Evolutionary conservation across 2,797 vertebrate species (phyloP), one percentile per base, ranked within the genome.

Genomic region (Phrynocephalus vlangalii): DNA sequence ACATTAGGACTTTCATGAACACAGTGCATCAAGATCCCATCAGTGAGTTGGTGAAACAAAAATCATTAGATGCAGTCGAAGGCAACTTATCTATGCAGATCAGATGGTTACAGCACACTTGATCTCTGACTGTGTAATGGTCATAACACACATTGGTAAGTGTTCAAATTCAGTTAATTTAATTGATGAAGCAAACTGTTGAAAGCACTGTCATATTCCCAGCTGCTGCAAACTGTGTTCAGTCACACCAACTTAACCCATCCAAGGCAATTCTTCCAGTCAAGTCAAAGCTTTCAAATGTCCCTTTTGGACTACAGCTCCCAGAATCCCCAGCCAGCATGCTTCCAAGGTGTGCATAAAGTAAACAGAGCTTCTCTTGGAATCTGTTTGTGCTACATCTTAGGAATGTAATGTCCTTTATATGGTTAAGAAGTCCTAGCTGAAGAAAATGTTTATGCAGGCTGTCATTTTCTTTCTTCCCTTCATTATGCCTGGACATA

Each of bases 1-100:
- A 83, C 79, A 92, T 90, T 83, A 90, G 90, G 33, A 72, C 83
- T 75, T 96, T 96, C 89, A 91, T 82, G 83, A 88, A 82, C 86
- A 89, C 80, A 77, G 84, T 73, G 85, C 77, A 79, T 11, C 44
- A 79, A 85, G 72, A 73, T n/a, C 75, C 85, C 79, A 79, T 90
- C 91, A 91, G 71, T 92, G 82, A 68, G 28, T 0, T 50, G 33
- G 26, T 83, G 83, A 88, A 90, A 87, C 5, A 52, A 79, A 72
- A 84, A 33, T 79, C 78, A 38, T 44, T 26, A 88, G 87, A 71
- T 33, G 9, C 78, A 75, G 87, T 76, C 18, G 33, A 85, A 38
- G 13, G 70, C 87, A 86, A 79, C 4, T 63, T 28, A 84, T 33
- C 26, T 86, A 18, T 24, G 82, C 75, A 38, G 0, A 78, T 87